Conservation (phyloP, 2,888 invertebrate species). For the Mimachlamys varia region DNA sequence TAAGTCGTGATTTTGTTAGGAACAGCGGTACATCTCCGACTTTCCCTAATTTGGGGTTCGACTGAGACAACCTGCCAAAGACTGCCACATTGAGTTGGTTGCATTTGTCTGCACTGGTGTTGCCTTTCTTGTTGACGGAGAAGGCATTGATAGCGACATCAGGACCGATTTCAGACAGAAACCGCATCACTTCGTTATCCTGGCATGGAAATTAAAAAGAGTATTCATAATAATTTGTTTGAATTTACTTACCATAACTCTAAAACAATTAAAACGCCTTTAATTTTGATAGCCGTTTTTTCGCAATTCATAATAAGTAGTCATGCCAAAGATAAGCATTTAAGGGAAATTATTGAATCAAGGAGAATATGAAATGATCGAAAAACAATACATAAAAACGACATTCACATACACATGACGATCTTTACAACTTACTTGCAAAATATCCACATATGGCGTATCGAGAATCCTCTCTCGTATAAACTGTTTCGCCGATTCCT, state of each 20-base stretch:
- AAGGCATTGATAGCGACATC: slow-evolving; percentile 37
- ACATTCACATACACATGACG: background rate
- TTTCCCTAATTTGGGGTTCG: background rate
- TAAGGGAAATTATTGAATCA: too few species aligned
- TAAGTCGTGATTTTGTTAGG: background rate
- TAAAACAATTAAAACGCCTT: too few species aligned
- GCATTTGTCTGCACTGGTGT: slow-evolving; percentile 1
- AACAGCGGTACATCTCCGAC: background rate
- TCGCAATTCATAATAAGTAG: too few species aligned
- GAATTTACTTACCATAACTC: too few species aligned
- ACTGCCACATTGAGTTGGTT: slow-evolving; percentile 34
- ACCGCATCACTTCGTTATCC: slow-evolving; percentile 34
- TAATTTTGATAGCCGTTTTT: too few species aligned
- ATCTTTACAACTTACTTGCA: background rate
- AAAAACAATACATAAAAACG: too few species aligned
- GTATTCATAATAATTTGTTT: too few species aligned
- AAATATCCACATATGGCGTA: background rate
- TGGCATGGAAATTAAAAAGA: background rate
- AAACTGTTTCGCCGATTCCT: slow-evolving; percentile 35
- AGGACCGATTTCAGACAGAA: slow-evolving; percentile 37
- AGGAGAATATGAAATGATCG: too few species aligned
- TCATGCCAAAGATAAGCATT: background rate
- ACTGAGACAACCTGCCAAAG: background rate
- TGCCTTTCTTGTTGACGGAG: slow-evolving; percentile 29
- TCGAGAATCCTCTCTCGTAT: slow-evolving; percentile 15